These are phyloP conservation scores for Apus apus DNA, from an alignment of 2,113 vertebrate genomes.

Conservation along the genomic window DNA sequence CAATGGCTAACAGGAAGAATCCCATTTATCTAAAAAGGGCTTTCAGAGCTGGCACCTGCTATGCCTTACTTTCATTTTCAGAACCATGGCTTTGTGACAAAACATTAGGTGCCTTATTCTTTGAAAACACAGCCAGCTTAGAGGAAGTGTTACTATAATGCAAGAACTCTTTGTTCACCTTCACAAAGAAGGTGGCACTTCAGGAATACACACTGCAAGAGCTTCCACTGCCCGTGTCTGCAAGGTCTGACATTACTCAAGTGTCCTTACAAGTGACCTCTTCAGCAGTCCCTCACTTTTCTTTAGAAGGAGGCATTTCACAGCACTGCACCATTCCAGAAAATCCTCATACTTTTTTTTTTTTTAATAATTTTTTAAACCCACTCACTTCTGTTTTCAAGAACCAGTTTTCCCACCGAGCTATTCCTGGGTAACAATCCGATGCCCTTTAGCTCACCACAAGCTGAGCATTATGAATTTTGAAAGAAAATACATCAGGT, in stretches of 20 bases:
- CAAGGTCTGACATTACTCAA: background rate
- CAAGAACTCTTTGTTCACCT: background rate
- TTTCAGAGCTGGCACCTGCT: background rate
- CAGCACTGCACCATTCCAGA: background rate
- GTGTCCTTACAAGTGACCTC: conserved; percentile 17
- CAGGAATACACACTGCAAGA: background rate
- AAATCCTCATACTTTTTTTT: background rate
- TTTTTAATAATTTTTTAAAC: background rate
- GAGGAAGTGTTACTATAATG: background rate
- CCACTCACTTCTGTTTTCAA: background rate
- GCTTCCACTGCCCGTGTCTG: background rate
- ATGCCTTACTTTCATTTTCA: background rate
- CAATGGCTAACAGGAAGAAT: background rate
- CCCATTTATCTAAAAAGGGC: background rate
- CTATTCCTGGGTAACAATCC: background rate
- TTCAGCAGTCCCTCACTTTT: background rate
- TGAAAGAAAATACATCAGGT: background rate
- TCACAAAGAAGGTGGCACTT: background rate
- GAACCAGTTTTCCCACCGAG: background rate
- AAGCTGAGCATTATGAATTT: background rate
- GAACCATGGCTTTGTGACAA: background rate
- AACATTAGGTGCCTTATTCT: background rate
- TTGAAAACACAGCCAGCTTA: background rate
- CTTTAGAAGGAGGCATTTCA: background rate
- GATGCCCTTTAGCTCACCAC: background rate